Evolutionary conservation across 2,113 vertebrate species (phyloP), one percentile per base, ranked within the genome.

Genomic region (Paratilapia polleni): DNA sequence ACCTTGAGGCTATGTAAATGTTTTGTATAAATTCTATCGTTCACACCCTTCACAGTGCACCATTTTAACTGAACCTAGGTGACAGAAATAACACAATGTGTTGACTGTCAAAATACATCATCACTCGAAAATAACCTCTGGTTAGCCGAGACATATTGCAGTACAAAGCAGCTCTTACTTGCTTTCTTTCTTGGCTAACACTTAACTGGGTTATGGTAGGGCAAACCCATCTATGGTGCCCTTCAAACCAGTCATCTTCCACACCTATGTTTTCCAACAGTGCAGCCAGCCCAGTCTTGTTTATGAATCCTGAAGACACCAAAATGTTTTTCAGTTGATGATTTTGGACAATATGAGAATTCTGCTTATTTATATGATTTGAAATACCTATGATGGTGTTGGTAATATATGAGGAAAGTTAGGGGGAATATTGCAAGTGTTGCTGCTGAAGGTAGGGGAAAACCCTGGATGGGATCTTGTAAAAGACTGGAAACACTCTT

Each of bases 391-490:
- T 34, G 2, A 77, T 34, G 26, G 12, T 9, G 13, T 3, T 54
- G 68, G 68, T 31, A 73, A 73, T 8, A 1, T 19, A 52, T 7
- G 60, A 58, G 83, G n/a, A 81, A 77, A 58, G 12, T 56, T 82
- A 5, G 20, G 56, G 56, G 47, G 20, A 66, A 78, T 34, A 62
- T 6, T 57, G 3, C 31, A 28, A 31, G 60, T 58, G 73, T 31
- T 49, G 41, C 36, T 77, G 76, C 73, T 81, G 58, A 59, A 38
- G 31, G 15, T 10, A 28, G 86, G 82, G 81, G 80, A 87, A 90
- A 93, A 84, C 78, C 77, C 49, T 75, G 89, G 88, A 91, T 84
- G 87, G 76, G 83, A 77, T 60, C 24, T 38, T 84, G 80, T 80
- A 87, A 90, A 81, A 63, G 41, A 20, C 66, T 88, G 70, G 77